These are phyloP conservation scores for Dasysyrphus albostriatus DNA, from an alignment of 2,888 invertebrate species.

Conservation along the genomic window DNA sequence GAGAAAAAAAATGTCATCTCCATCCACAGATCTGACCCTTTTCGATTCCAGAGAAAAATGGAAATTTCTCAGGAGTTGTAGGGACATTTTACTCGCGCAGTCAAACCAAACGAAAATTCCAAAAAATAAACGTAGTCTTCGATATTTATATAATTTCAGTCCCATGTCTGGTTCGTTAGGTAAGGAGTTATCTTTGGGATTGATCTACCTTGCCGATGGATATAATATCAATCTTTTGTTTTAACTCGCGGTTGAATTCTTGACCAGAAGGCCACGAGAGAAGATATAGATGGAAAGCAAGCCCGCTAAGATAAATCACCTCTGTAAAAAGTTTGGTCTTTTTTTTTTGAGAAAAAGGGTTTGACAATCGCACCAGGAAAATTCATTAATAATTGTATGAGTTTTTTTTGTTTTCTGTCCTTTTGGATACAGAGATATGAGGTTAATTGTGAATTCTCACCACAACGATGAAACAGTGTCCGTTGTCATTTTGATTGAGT, in stretches of 20 bases:
- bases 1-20: slow-evolving; percentile 66
- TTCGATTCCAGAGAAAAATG: slow-evolving; percentile 73
- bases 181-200: slow-evolving; percentile 64
- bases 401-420: slow-evolving; percentile 33
- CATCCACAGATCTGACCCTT: slow-evolving; percentile 70
- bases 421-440: slow-evolving; percentile 18
- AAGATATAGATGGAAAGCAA: neutral
- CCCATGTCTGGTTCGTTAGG: slow-evolving; percentile 73
- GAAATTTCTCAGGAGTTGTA: slow-evolving; percentile 58
- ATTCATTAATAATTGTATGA: slow-evolving; percentile 71
- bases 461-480: slow-evolving; percentile 48
- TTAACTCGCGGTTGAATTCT: slow-evolving; percentile 46
- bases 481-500: slow-evolving; percentile 73
- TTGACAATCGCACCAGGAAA: slow-evolving; percentile 66
- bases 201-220: slow-evolving; percentile 66
- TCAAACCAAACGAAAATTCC: slow-evolving; percentile 42
- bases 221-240: slow-evolving; percentile 75
- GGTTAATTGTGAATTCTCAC: slow-evolving; percentile 64
- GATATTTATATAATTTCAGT: slow-evolving; percentile 36
- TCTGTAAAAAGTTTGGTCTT: slow-evolving; percentile 28
- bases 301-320: slow-evolving; percentile 66
- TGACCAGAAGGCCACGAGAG: slow-evolving; percentile 13
- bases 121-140: slow-evolving; percentile 39
- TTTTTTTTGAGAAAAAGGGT: slow-evolving; percentile 45
- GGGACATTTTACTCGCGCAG: slow-evolving; percentile 7